A percentile compares a stretch with the other conserved stretches of the same genome.
Conservation (phyloP, 2,797 vertebrate species). For the Hephaestus fuliginosus region DNA sequence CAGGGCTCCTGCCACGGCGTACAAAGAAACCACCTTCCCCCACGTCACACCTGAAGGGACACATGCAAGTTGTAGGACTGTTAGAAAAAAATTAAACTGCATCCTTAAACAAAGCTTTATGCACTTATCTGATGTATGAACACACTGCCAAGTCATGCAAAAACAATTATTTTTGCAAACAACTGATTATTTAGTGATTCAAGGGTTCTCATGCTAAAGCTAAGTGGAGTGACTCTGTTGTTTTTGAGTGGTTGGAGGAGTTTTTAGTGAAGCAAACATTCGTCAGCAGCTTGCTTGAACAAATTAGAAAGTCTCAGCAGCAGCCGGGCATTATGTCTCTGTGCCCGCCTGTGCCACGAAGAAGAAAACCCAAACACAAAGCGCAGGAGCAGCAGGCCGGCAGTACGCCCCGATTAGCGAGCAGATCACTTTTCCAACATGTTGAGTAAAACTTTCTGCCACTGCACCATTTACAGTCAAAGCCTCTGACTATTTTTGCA, state of each 20-base stretch:
- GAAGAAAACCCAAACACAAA: slow-evolving; percentile 45
- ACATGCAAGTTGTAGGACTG: background rate
- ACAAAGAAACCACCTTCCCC: slow-evolving; percentile 98
- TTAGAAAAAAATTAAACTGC: background rate
- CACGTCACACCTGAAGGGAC: slow-evolving; percentile 91
- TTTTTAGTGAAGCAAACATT: slow-evolving; percentile 21
- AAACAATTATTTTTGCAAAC: background rate
- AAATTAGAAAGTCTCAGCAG: slow-evolving; percentile 49
- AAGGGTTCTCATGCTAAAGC: background rate
- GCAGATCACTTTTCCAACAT: slow-evolving; percentile 52
- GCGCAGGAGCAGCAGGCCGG: slow-evolving; percentile 9
- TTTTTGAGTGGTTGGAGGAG: slow-evolving; percentile 1
- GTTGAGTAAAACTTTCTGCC: slow-evolving; percentile 33
- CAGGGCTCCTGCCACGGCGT: slow-evolving; percentile 93
- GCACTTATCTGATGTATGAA: background rate
- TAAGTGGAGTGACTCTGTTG: background rate
- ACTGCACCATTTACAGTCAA: slow-evolving; percentile 56
- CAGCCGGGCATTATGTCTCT: slow-evolving; percentile 28
- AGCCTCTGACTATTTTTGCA: slow-evolving; percentile 38
- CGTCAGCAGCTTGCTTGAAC: slow-evolving; percentile 56
- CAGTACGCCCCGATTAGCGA: slow-evolving; percentile 41
- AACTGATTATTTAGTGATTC: background rate
- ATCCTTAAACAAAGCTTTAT: background rate
- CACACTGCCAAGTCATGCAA: background rate
- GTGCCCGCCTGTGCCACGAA: slow-evolving; percentile 30